A percentile compares a stretch with the other conserved stretches of the same genome.
These are phyloP conservation scores for Unio pictorum DNA, from an alignment of 2,888 invertebrate species.

Conservation along the genomic window DNA sequence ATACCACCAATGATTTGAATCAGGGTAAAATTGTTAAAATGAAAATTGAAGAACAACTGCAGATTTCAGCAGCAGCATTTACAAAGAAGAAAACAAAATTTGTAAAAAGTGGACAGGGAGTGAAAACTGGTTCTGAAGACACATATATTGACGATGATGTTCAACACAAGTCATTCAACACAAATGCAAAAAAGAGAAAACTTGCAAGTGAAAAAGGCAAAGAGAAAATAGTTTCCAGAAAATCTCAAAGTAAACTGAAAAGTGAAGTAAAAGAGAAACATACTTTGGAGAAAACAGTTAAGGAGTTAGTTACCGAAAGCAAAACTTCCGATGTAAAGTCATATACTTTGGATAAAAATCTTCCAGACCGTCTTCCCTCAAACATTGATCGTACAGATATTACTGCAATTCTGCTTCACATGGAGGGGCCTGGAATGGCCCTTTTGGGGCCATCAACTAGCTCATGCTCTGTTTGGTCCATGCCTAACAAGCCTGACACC, in stretches of 20 bases:
- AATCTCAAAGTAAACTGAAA: neutral
- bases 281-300: too few species aligned
- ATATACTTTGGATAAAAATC: too few species aligned
- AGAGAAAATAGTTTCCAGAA: neutral
- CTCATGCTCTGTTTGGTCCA: constrained; percentile 1
- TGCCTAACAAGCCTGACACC: neutral
- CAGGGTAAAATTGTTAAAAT: neutral
- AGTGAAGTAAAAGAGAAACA: neutral
- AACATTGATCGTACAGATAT: constrained; percentile 41
- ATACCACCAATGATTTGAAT: neutral
- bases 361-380: too few species aligned
- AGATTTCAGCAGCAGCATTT: neutral
- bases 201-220: neutral
- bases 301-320: neutral
- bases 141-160: constrained; percentile 18
- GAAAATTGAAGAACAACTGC: neutral
- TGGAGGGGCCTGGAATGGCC: constrained; percentile 34
- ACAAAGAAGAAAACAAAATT: neutral
- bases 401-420: constrained; percentile 39
- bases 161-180: neutral
- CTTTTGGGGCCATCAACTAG: constrained; percentile 9
- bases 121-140: constrained; percentile 9
- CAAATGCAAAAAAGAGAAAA: neutral
- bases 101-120: neutral
- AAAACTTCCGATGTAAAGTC: too few species aligned